Evolutionary conservation across 2,888 invertebrate genomes (phyloP), one percentile per base, ranked within the genome.

Genomic region (Eupsilia transversa): DNA sequence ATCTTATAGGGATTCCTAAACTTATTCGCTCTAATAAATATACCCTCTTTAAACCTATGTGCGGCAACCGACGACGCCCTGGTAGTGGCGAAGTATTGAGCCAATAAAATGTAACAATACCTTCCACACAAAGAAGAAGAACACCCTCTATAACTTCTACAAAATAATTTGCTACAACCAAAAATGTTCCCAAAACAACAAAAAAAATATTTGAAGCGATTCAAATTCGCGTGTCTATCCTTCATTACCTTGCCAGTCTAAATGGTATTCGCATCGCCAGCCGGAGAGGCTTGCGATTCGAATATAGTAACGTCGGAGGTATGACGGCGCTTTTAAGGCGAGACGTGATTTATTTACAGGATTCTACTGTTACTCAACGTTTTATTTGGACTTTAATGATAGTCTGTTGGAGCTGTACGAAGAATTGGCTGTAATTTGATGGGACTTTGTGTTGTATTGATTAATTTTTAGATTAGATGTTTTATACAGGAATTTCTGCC

Each of bases 281-380:
- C 52, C 67, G 23, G 23, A 9, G 23, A 23, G 46, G 46, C 46
- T 23, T 46, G 23, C 23, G 46, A 46, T 46, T 20, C 46, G 46
- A 46, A 46, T 23, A 46, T 46, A 23, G 63, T 70, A 66, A 67
- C 73, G 77, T 41, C 63, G 77, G 72, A 74, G 77, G 74, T 83
- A 80, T 83, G 84, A 79, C 77, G 72, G 57, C 54, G 75, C 77
- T 84, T 80, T 77, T 77, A 85, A 68, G 64, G 70, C 46, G 38
- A 74, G 38, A 63, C 77, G 72, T 86, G 86, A 86, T 86, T 87
- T 87, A 84, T 87, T 79, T 82, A 74, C 74, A 82, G 56, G 63
- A 87, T 87, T 79, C 60, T 56, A 56, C 59, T 77, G 63, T 74
- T 77, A 65, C 30, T 63, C 57, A 68, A 75, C 35, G 72, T 81